Evolutionary conservation across 2,797 vertebrate species (phyloP).

Genomic region (Phataginus tetradactyla): DNA sequence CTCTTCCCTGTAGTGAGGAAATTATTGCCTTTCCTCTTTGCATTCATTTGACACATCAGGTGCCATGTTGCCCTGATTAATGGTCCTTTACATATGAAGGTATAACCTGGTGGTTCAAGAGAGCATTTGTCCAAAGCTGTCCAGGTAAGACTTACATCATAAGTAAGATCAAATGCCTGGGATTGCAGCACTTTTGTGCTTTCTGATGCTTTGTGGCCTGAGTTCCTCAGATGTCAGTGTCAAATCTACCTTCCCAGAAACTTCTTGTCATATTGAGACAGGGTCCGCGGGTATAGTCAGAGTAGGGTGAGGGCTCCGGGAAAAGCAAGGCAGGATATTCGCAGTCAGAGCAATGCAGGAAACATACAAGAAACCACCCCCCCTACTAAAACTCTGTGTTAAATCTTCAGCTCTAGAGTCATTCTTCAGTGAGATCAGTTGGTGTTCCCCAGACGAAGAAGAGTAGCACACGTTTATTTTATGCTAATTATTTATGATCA

Average conservation of each 20-base stretch:
- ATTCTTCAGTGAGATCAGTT: too few species aligned
- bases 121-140: neutral
- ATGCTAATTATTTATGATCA: too few species aligned
- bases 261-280: neutral
- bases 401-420: too few species aligned
- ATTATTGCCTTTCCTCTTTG: conserved; percentile 35
- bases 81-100: neutral
- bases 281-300: too few species aligned
- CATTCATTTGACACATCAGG: neutral
- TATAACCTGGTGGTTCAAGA: neutral
- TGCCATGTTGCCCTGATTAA: neutral
- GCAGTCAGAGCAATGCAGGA: too few species aligned
- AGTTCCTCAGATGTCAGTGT: neutral
- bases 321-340: too few species aligned
- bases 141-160: neutral
- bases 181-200: neutral
- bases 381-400: too few species aligned
- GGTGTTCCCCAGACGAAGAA: too few species aligned
- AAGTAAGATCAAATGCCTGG: neutral
- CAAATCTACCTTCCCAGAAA: neutral
- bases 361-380: too few species aligned
- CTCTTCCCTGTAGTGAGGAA: neutral
- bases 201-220: neutral
- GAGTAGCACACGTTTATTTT: too few species aligned
- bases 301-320: too few species aligned